These are phyloP conservation scores for Microcebus murinus DNA, from an alignment of 2,113 vertebrate species.

Conservation along the genomic window DNA sequence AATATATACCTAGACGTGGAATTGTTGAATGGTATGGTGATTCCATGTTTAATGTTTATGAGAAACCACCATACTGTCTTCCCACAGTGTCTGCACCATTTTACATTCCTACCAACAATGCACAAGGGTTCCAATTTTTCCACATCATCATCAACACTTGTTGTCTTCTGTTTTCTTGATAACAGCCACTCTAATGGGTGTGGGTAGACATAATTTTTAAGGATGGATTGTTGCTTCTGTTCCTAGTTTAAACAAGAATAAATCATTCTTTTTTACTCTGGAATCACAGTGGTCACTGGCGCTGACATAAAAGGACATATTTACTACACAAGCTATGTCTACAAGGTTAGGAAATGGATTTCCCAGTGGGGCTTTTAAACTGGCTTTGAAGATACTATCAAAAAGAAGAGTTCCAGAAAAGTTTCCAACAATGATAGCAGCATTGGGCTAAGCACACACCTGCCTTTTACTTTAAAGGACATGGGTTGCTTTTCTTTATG, in stretches of 20 bases:
- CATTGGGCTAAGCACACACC: background rate
- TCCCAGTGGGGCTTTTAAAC: background rate
- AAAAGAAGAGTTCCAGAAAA: background rate
- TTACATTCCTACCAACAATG: background rate
- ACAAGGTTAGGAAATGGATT: background rate
- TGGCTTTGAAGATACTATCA: background rate
- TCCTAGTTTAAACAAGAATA: background rate
- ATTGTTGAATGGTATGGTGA: background rate
- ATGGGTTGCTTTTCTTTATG: background rate
- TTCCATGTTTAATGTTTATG: background rate
- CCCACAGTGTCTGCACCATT: background rate
- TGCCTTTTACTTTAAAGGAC: background rate
- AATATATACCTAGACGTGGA: background rate
- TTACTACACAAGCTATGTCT: background rate
- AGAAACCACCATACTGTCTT: background rate
- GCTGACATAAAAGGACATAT: background rate
- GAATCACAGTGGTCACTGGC: background rate
- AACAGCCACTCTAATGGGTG: background rate
- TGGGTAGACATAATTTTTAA: background rate
- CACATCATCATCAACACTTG: background rate
- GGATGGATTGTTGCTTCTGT: background rate
- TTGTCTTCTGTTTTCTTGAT: background rate
- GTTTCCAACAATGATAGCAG: background rate
- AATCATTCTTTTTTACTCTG: background rate
- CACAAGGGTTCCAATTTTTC: background rate